Percentiles rank a stretch among this genome's conserved stretches.
Evolutionary conservation across 1,140 invertebrate genomes (phyloP).

Genomic region (Frieseomelitta varia): DNA sequence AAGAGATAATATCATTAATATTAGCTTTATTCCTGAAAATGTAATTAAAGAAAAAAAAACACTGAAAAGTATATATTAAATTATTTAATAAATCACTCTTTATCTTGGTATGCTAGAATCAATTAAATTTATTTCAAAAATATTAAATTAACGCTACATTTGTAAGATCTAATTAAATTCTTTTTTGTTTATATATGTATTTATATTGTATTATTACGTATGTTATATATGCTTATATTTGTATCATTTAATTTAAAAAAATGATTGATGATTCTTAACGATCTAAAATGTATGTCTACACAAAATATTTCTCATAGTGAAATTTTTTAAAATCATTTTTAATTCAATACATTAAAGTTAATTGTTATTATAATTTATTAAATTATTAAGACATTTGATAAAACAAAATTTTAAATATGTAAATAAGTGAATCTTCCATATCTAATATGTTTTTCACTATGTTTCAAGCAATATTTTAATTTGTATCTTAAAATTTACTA

Average conservation of each 20-base stretch:
- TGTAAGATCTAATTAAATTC: background rate
- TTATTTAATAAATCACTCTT: background rate
- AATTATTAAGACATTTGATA: conserved; percentile 2
- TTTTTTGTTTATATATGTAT: background rate
- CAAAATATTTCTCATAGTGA: background rate
- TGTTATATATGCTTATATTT: background rate
- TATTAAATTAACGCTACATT: background rate
- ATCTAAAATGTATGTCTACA: background rate
- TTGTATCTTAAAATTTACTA: background rate
- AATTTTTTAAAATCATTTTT: background rate
- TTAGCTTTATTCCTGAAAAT: background rate
- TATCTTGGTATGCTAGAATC: background rate
- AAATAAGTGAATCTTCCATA: background rate
- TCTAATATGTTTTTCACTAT: background rate
- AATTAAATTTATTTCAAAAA: conserved; percentile 1
- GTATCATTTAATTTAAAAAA: background rate
- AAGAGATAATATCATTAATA: background rate
- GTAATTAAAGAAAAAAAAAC: background rate
- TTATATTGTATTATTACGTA: too few relatives aligned
- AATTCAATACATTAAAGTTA: background rate
- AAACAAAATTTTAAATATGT: background rate
- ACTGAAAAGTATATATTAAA: background rate
- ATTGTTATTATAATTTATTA: background rate
- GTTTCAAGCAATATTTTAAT: background rate
- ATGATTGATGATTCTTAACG: background rate